Base-by-base conservation (phyloP, 2,113 vertebrate genomes). In the Antechinus stuartii region DNA sequence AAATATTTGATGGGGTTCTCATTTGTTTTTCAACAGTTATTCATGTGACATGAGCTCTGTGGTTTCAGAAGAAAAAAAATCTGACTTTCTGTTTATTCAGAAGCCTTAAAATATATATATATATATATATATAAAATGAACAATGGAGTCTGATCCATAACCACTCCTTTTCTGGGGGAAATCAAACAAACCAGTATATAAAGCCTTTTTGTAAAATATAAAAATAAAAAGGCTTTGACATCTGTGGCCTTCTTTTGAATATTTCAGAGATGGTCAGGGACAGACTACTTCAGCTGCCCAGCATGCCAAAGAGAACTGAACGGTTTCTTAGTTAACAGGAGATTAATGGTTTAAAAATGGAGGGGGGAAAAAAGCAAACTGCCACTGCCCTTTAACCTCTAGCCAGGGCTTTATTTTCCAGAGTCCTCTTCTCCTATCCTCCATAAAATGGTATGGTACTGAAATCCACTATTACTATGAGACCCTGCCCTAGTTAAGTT, bases 111-210 rank as follows among this genome's bases (percentile, higher is more conserved):
- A 61, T 47, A 47, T 47, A 47, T 47, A 47, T 47, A 47, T 47
- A 47, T 47, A 47, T 47, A 47, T 52, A 94, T 68, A 93, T 97
- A 96, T 89, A 6, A 54, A 97, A 95, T 52, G 92, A 95, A 90
- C 55, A 93, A 56, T 54, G 91, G 95, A 96, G 24, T 90, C 95
- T 52, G 90, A 98, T 98, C 98, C 96, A 98, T 98, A 97, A 97
- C 94, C 96, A 95, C 96, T 98, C 96, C 91, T 98, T 96, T 97
- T 96, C 96, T 97, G 94, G 95, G 96, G 68, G 93, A 91, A 95
- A 89, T 93, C 27, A 96, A 94, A 94, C 57, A 96, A 94, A 94
- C 61, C 90, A 94, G 84, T 92, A 53, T 94, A 95, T 42, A 98
- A 96, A 96, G 92, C 94, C 95, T 96, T 95, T 97, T 97, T 92